Evolutionary conservation across 1,140 invertebrate genomes (phyloP).

Genomic region (Drosophila nigromelanica): DNA sequence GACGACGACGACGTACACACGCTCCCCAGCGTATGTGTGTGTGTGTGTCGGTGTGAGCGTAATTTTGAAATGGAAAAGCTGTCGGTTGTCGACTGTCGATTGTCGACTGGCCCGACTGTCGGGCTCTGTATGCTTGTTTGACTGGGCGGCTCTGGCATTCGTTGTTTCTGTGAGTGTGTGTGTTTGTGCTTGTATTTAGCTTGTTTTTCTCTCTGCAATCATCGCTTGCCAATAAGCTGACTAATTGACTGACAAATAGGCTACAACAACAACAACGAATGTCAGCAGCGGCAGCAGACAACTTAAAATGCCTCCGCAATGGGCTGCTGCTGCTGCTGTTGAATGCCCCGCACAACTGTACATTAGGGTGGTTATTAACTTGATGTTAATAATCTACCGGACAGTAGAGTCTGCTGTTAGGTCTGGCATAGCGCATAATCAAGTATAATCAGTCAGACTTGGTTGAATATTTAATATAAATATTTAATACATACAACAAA

Average conservation of each 20-base stretch:
- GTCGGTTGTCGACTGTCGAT: slow-evolving; percentile 56
- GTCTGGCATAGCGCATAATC: not conserved
- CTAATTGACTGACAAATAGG: slow-evolving; percentile 82
- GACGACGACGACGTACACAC: slow-evolving; percentile 33
- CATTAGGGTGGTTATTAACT: slow-evolving; percentile 56
- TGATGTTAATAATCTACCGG: slow-evolving; percentile 45
- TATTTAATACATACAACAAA: too few relatives aligned
- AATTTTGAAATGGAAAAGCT: slow-evolving; percentile 82
- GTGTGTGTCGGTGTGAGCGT: slow-evolving; percentile 44
- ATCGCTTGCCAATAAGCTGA: slow-evolving; percentile 82
- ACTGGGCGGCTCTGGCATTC: slow-evolving; percentile 10
- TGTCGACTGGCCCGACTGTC: slow-evolving; percentile 32
- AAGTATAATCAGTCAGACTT: not conserved
- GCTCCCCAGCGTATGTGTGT: slow-evolving; percentile 23
- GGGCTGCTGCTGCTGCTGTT: slow-evolving; percentile 15
- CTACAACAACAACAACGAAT: slow-evolving; percentile 46
- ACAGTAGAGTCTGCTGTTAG: not conserved
- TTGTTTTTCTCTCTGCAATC: slow-evolving; percentile 75
- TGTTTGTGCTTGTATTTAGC: slow-evolving; percentile 62
- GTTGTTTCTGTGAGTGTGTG: not conserved
- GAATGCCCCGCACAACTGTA: slow-evolving; percentile 47
- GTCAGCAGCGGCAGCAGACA: slow-evolving; percentile 43
- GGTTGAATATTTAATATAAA: not conserved
- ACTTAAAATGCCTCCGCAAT: slow-evolving; percentile 53
- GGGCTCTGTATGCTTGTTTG: slow-evolving; percentile 27